Conservation (phyloP, 2,888 invertebrate genomes). For the Tetragonisca angustula region DNA sequence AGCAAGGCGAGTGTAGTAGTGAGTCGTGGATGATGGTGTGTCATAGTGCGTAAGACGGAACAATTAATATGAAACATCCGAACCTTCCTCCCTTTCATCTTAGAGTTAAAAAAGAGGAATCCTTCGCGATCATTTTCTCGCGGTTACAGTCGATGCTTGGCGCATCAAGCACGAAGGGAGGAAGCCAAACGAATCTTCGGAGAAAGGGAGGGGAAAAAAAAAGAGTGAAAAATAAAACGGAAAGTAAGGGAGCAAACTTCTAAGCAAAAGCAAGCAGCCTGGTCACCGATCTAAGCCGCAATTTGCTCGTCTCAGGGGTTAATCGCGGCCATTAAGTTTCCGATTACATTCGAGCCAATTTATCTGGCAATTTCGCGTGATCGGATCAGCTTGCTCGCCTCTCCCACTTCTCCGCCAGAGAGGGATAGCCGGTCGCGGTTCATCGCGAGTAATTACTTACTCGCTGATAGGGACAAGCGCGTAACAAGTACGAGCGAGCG, state of each 20-base stretch:
- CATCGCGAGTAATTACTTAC: constrained; percentile 53
- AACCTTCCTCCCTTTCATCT: neutral
- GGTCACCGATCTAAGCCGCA: constrained; percentile 43
- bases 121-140: neutral
- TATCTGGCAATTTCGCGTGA: constrained; percentile 57
- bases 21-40: too few relatives aligned
- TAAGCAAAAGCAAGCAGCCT: constrained; percentile 36
- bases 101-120: neutral
- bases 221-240: too few relatives aligned
- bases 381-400: constrained; percentile 29
- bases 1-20: too few relatives aligned
- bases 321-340: constrained; percentile 55
- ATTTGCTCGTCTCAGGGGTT: constrained; percentile 49
- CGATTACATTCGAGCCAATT: constrained; percentile 60
- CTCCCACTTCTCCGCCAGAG: neutral
- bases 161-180: neutral
- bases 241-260: neutral
- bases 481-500: constrained; percentile 29
- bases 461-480: constrained; percentile 48
- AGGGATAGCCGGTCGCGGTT: neutral
- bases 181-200: too few relatives aligned
- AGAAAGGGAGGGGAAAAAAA: neutral
- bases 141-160: neutral
- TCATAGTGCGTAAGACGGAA: too few relatives aligned
- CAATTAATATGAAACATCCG: neutral